Evolutionary conservation across 1,140 invertebrate genomes (phyloP).

Genomic region (Daktulosphaira vitifoliae): DNA sequence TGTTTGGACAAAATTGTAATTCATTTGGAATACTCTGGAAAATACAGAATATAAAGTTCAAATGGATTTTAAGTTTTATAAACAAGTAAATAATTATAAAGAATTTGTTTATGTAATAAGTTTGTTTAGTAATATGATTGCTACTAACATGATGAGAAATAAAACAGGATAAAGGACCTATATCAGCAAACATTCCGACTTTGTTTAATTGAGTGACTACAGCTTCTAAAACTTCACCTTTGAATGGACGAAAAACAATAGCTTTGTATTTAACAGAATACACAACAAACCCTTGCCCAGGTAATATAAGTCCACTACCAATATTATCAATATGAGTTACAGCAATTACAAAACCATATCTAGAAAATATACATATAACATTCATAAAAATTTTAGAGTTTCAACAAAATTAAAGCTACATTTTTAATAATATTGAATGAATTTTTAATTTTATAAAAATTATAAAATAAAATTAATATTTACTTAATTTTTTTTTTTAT

Average conservation of each 20-base stretch:
- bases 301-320: slow-evolving; percentile 93
- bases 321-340: slow-evolving; percentile 99
- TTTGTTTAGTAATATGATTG: no score
- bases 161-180: slow-evolving; percentile 96
- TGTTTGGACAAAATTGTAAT: slow-evolving; percentile 98
- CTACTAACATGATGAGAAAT: slow-evolving; percentile 90
- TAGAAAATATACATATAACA: slow-evolving; percentile 43
- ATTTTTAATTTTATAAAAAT: no score
- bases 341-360: slow-evolving; percentile 98
- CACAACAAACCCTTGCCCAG: slow-evolving; percentile 96
- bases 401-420: not conserved
- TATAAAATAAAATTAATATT: no score
- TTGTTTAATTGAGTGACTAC: slow-evolving; percentile 99
- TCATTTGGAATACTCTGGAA: slow-evolving; percentile 93
- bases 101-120: no score
- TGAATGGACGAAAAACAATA: slow-evolving; percentile 98
- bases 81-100: slow-evolving; percentile 13
- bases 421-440: not conserved
- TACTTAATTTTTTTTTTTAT: no score
- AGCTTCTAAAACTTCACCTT: slow-evolving; percentile 97
- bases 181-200: slow-evolving; percentile 98
- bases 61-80: slow-evolving; percentile 35
- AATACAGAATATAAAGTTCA: slow-evolving; percentile 38
- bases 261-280: slow-evolving; percentile 99
- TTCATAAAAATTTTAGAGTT: no score